These are phyloP conservation scores for Cordilura impudica DNA, from an alignment of 2,888 invertebrate genomes.

Conservation along the genomic window DNA sequence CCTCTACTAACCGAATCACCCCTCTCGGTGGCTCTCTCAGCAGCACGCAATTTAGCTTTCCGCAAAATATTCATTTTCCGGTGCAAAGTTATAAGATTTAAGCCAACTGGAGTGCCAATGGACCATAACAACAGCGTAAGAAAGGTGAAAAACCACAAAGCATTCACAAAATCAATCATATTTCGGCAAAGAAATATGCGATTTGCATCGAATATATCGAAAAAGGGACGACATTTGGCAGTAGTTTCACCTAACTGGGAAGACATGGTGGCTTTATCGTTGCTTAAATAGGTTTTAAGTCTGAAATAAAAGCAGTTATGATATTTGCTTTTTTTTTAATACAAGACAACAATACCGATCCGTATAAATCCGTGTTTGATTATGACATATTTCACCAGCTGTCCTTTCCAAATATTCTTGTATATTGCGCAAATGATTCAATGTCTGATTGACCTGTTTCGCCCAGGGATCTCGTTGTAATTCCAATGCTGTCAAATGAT, in stretches of 20 bases:
- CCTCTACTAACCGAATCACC: constrained; percentile 53
- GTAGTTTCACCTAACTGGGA: constrained; percentile 82
- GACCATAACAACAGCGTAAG: constrained; percentile 81
- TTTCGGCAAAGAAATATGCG: constrained; percentile 79
- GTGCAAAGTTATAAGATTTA: constrained; percentile 79
- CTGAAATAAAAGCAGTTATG: constrained; percentile 72
- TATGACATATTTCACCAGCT: constrained; percentile 84
- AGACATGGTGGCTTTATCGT: constrained; percentile 84
- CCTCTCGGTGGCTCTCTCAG: constrained; percentile 63
- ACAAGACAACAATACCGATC: constrained; percentile 69
- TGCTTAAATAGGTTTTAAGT: constrained; percentile 83
- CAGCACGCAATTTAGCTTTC: constrained; percentile 64
- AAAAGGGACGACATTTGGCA: constrained; percentile 85
- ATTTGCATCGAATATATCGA: constrained; percentile 83
- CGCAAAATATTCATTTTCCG: constrained; percentile 71
- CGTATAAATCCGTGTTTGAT: constrained; percentile 79
- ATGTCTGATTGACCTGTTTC: constrained; percentile 84
- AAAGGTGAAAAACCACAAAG: constrained; percentile 84
- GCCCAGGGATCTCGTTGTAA: constrained; percentile 85
- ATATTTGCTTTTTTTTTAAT: neutral
- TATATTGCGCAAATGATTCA: constrained; percentile 86
- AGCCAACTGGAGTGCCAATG: constrained; percentile 81
- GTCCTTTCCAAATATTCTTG: constrained; percentile 87
- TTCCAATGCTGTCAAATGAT: constrained; percentile 87
- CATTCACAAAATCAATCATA: constrained; percentile 79